Conservation (phyloP, 1,140 invertebrate species). For the Bombus fervidus region DNA sequence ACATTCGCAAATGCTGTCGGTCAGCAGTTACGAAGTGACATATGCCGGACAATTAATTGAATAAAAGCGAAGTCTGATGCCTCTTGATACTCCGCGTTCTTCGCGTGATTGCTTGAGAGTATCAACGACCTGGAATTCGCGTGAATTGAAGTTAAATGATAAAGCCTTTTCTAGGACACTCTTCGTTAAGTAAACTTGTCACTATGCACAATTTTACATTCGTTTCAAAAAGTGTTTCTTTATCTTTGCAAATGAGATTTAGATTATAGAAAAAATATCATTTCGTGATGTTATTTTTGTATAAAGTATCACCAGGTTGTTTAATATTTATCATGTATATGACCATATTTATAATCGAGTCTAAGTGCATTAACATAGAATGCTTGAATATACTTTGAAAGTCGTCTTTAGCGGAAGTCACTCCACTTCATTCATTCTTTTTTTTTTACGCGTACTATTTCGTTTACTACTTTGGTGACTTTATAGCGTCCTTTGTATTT, state of each 20-base stretch:
- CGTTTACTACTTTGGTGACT: constrained; percentile 4
- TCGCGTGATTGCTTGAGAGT: constrained; percentile 11
- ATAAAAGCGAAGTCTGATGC: constrained; percentile 38
- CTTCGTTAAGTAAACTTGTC: not conserved
- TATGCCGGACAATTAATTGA: constrained; percentile 39
- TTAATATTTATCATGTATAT: not conserved
- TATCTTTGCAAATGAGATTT: not conserved
- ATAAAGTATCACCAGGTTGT: not conserved
- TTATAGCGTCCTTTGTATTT: constrained; percentile 9
- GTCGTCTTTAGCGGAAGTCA: not conserved
- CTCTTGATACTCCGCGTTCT: constrained; percentile 34
- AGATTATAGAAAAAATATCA: not conserved
- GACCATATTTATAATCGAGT: no score
- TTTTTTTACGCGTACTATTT: constrained; percentile 1
- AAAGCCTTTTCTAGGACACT: constrained; percentile 4
- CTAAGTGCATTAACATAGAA: not conserved
- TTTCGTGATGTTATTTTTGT: not conserved
- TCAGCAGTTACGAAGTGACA: not conserved
- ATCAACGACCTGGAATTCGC: constrained; percentile 50
- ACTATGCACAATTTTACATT: not conserved
- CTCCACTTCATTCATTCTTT: constrained; percentile 36
- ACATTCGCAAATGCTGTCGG: not conserved
- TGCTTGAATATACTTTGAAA: not conserved
- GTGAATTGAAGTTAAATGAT: constrained; percentile 32
- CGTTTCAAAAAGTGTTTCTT: not conserved